Conservation (phyloP, 2,113 vertebrate species). For the Osmerus mordax region DNA sequence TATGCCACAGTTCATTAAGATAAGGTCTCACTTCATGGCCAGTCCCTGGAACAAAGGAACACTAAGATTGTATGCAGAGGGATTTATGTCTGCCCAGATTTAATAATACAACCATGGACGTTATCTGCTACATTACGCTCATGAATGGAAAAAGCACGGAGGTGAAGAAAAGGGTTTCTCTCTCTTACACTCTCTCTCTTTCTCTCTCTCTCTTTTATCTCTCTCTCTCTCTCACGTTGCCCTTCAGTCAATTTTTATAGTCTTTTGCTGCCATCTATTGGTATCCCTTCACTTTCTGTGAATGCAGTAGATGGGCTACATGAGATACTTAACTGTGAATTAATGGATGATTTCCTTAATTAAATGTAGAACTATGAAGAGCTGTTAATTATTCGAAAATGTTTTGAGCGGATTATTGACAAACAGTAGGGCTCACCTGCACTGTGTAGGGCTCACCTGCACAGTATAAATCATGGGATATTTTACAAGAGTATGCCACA, state of each 20-base stretch:
- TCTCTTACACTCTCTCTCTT: neutral
- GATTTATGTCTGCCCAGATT: slow-evolving; percentile 22
- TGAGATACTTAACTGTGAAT: too few species aligned
- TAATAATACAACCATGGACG: slow-evolving; percentile 7
- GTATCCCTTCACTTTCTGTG: slow-evolving; percentile 1
- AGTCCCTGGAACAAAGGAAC: slow-evolving; percentile 29
- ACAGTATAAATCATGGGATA: too few species aligned
- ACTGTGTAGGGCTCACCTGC: too few species aligned
- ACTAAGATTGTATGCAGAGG: slow-evolving; percentile 11
- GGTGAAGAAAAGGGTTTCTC: slow-evolving; percentile 10
- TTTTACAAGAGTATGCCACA: too few species aligned
- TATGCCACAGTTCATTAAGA: slow-evolving; percentile 54
- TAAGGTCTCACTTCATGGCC: slow-evolving; percentile 46
- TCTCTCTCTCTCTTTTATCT: neutral
- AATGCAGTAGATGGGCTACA: too few species aligned
- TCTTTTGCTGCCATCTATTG: slow-evolving; percentile 32
- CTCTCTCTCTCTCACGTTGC: neutral
- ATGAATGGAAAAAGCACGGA: slow-evolving; percentile 13
- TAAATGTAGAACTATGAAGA: too few species aligned
- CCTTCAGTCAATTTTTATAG: neutral
- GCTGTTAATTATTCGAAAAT: too few species aligned
- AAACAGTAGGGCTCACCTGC: too few species aligned
- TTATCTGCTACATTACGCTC: neutral
- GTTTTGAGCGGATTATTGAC: too few species aligned
- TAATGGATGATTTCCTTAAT: too few species aligned